Evolutionary conservation across 2,797 vertebrate genomes (phyloP).

Genomic region (Myripristis murdjan): DNA sequence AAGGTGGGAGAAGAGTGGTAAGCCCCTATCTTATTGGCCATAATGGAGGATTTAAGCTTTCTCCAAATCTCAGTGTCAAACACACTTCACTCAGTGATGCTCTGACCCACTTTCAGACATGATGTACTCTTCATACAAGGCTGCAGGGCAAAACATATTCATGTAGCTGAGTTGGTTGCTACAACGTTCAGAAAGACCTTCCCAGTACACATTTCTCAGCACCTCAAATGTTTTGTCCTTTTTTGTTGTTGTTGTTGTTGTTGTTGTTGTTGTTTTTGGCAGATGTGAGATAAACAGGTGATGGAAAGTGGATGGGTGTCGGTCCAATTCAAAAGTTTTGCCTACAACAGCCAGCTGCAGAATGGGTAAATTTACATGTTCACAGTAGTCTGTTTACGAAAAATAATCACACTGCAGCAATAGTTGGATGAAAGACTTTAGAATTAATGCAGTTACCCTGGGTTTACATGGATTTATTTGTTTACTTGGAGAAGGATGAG

Average conservation of each 20-base stretch:
- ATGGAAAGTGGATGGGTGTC: background rate
- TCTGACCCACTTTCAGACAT: conserved; percentile 17
- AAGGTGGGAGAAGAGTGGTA: conserved; percentile 3
- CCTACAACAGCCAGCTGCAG: no score
- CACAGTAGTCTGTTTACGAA: no score
- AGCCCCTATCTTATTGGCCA: conserved; percentile 34
- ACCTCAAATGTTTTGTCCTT: background rate
- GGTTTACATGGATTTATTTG: no score
- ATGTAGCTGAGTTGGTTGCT: background rate
- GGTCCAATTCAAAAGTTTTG: background rate
- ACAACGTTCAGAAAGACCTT: background rate
- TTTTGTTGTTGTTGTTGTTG: no score
- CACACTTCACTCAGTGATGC: background rate
- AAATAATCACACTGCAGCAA: no score
- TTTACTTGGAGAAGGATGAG: no score
- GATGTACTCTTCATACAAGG: conserved; percentile 18
- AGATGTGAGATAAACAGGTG: no score
- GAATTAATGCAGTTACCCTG: no score
- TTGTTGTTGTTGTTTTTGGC: no score
- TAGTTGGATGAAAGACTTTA: no score
- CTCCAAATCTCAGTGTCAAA: conserved; percentile 34
- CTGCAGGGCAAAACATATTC: background rate
- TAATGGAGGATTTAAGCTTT: conserved; percentile 20
- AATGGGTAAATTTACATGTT: no score
- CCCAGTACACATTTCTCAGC: background rate